phyloP scores from a whole-genome alignment of 2,113 vertebrate species.

The Scomber japonicus region DNA sequence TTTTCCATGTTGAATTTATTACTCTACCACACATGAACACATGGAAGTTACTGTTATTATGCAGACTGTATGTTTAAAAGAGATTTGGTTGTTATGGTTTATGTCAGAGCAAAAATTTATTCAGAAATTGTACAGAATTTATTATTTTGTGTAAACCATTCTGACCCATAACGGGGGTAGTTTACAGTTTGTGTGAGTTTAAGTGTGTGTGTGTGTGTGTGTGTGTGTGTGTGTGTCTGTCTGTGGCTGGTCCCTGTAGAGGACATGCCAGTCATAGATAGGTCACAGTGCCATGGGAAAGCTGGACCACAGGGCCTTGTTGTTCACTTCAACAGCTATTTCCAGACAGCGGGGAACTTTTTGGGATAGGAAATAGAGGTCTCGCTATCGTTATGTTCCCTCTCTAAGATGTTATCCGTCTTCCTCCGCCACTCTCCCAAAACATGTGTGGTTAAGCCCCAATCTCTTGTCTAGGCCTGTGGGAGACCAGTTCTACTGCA shows the following conservation, averaged over 20 bases:
- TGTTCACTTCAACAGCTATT: conserved; percentile 81
- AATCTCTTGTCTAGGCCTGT: conserved; percentile 40
- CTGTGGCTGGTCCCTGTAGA: conserved; percentile 53
- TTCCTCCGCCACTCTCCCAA: conserved; percentile 55
- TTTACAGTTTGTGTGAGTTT: conserved; percentile 24
- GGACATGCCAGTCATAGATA: conserved; percentile 75
- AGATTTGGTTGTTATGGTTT: neutral
- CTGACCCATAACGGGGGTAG: conserved; percentile 28
- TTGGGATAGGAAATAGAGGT: conserved; percentile 76
- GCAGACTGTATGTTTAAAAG: neutral
- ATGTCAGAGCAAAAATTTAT: neutral
- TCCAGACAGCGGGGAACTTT: conserved; percentile 75
- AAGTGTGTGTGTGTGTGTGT: conserved; percentile 14
- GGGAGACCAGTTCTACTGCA: conserved; percentile 25
- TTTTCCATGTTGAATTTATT: neutral
- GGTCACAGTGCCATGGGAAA: conserved; percentile 86
- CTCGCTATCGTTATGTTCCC: conserved; percentile 49
- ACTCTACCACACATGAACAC: neutral
- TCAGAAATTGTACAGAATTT: neutral
- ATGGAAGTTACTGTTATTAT: neutral
- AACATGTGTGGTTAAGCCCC: conserved; percentile 46
- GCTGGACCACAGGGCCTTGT: conserved; percentile 72
- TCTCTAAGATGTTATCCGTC: conserved; percentile 76
- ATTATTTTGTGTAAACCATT: neutral
- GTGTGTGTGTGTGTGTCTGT: conserved; percentile 33